Conservation (phyloP, 1,140 invertebrate species). For the Delia radicum region DNA sequence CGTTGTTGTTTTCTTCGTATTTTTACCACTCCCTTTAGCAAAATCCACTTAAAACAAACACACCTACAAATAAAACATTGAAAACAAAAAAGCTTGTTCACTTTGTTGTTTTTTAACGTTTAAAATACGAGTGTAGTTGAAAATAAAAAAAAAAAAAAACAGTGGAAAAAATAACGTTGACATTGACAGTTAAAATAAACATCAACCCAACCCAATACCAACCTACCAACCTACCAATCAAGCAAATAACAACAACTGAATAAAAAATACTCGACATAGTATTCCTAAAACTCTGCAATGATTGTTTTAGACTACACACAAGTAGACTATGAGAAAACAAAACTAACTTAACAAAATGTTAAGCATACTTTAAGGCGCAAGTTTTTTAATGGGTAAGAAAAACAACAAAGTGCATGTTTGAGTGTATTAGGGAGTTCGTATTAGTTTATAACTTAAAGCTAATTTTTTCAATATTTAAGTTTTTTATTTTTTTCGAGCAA, state of each 20-base stretch:
- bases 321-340: too few species aligned
- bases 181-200: neutral
- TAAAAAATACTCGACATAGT: neutral
- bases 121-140: neutral
- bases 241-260: neutral
- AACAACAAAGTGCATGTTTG: neutral
- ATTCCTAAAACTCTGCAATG: neutral
- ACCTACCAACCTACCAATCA: neutral
- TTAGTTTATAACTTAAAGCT: too few species aligned
- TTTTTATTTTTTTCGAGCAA: too few species aligned
- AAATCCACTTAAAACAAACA: neutral
- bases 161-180: neutral
- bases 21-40: neutral
- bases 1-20: neutral
- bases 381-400: neutral
- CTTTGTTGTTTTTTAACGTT: neutral
- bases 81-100: neutral
- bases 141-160: neutral
- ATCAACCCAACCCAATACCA: neutral
- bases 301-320: neutral
- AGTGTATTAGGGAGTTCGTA: neutral
- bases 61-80: neutral
- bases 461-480: too few species aligned
- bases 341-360: neutral
- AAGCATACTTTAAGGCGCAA: neutral